Evolutionary conservation across 2,797 vertebrate species (phyloP), one percentile per base, ranked within the genome.

Genomic region (Ceyx erithaca): DNA sequence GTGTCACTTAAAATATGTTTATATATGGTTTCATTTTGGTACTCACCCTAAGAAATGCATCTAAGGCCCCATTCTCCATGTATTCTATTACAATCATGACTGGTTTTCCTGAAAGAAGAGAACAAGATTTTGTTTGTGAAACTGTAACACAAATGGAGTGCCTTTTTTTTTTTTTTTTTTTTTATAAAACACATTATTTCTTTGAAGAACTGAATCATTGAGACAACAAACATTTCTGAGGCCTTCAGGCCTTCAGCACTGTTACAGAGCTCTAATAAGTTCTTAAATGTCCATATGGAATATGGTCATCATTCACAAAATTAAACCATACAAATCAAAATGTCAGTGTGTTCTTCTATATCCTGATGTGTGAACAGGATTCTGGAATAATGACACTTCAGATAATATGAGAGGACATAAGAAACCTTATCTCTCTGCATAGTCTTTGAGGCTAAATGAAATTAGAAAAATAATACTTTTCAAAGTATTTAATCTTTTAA

Each of bases 41-140:
- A 97, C 98, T 98, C 94, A 99, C 99, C 98, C 99, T 99, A 97
- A 99, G 99, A 98, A 99, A 99, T 68, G 98, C 98, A 90, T 99
- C 99, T 96, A 99, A 98, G 89, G 99, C 98, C 95, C 99, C 99
- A 82, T 99, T 99, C 97, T 99, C 99, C 99, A 99, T 99, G 96
- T 99, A 99, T 98, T 99, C 99, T 95, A 99, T 99, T 97, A 99
- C 98, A 96, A 99, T 99, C 99, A 99, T 99, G 95, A 99, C 99
- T 26, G 99, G 99, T 96, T 99, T 99, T 90, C 99, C 99, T 99
- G 97, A 89, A 97, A 97, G 92, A 78, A 91, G 95, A 82, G 95
- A 93, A 66, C 11, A 63, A 69, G 45, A 92, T 92, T 87, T 83
- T 91, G 31, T 96, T 96, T 97, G 85, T 95, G 82, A 96, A 96